Evolutionary conservation across 2,797 vertebrate genomes (phyloP).

Genomic region (Capromys pilorides): DNA sequence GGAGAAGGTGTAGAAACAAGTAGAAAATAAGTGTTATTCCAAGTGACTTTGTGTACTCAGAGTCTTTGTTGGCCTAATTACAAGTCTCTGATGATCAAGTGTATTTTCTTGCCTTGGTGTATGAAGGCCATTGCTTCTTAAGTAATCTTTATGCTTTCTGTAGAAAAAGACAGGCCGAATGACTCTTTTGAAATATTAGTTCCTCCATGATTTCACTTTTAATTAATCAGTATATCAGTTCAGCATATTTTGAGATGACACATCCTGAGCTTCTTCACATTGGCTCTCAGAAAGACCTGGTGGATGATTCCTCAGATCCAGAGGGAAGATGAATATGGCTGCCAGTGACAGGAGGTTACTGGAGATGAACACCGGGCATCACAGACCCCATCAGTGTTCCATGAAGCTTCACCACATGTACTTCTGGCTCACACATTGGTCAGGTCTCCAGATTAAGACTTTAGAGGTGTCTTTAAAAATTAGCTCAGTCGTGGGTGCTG

Average conservation of each 20-base stretch:
- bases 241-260: not conserved
- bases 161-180: not conserved
- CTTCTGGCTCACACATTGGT: not conserved
- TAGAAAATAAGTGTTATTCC: not conserved
- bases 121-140: not conserved
- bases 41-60: not conserved
- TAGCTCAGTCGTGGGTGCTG: constrained; percentile 27
- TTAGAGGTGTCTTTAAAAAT: not conserved
- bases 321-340: not conserved
- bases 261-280: not conserved
- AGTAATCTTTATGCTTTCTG: not conserved
- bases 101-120: not conserved
- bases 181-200: not conserved
- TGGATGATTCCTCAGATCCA: not conserved
- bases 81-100: not conserved
- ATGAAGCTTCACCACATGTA: too few relatives aligned
- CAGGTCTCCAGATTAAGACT: not conserved
- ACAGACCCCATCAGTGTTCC: too few relatives aligned
- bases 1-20: not conserved
- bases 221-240: not conserved
- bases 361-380: not conserved
- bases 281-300: not conserved
- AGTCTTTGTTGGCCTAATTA: not conserved
- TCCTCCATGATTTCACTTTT: not conserved
- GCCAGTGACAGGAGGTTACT: not conserved